Conservation (phyloP, 37 sponge, comb jelly and placozoan genomes). For the Axinella damicornis region DNA sequence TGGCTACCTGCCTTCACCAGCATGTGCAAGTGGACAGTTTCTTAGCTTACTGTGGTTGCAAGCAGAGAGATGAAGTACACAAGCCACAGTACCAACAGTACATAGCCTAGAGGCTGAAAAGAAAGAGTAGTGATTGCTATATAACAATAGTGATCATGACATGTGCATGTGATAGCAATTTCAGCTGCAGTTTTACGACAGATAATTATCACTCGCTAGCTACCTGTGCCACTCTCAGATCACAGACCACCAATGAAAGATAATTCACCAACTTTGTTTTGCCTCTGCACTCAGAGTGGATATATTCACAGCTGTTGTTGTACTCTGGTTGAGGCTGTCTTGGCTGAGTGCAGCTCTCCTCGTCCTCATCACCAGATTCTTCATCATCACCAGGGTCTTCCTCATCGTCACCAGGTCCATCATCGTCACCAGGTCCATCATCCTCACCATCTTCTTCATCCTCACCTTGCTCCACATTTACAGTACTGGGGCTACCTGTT, state of each 20-base stretch:
- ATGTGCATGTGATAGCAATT: no score
- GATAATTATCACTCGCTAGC: no score
- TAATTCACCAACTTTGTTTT: constrained; percentile 67
- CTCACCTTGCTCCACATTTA: background rate
- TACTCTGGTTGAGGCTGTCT: constrained; percentile 13
- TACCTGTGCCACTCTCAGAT: constrained; percentile 47
- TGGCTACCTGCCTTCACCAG: no score
- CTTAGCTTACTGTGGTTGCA: constrained; percentile 80
- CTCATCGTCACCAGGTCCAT: background rate
- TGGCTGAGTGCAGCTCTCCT: constrained; percentile 30
- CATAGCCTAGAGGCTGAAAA: constrained; percentile 66
- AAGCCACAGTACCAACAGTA: constrained; percentile 70
- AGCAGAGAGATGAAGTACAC: constrained; percentile 78
- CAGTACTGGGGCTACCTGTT: no score
- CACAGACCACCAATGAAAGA: constrained; percentile 68
- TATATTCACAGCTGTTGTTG: constrained; percentile 69
- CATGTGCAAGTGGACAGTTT: no score
- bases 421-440: background rate
- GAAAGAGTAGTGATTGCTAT: background rate
- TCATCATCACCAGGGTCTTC: background rate
- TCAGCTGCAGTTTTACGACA: no score
- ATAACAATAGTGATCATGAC: background rate
- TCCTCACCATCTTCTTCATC: background rate
- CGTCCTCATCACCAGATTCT: background rate
- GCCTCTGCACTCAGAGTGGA: constrained; percentile 39